These are phyloP conservation scores for Tetragonisca angustula DNA, from an alignment of 2,888 invertebrate genomes.

Conservation along the genomic window DNA sequence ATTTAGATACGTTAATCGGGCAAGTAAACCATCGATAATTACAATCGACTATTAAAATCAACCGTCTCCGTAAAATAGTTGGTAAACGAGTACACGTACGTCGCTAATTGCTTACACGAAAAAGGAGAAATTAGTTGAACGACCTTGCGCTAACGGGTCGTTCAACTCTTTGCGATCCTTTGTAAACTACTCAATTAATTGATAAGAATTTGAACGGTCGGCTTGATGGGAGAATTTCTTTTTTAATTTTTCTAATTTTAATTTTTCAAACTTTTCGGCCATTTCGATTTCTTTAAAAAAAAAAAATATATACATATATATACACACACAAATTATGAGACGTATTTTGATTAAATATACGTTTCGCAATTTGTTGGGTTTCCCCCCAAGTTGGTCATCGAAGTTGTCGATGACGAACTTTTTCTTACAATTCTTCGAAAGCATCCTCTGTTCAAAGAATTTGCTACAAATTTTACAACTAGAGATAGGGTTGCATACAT, in stretches of 20 bases:
- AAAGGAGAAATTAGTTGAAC: conserved; percentile 9
- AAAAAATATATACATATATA: no score
- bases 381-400: background rate
- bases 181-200: background rate
- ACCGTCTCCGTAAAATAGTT: conserved; percentile 2
- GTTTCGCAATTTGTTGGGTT: background rate
- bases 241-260: no score
- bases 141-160: background rate
- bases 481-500: background rate
- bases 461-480: background rate
- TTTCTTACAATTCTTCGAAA: background rate
- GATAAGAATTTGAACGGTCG: background rate
- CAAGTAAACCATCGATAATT: conserved; percentile 5
- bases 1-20: conserved; percentile 34
- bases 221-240: background rate
- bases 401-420: background rate
- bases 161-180: background rate
- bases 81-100: background rate
- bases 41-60: conserved; percentile 29
- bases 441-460: background rate
- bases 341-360: background rate
- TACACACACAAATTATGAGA: no score
- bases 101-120: background rate
- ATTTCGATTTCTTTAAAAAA: no score
- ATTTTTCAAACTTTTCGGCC: background rate